Percentiles rank a stretch among this genome's conserved stretches.
Evolutionary conservation across 1,140 invertebrate genomes (phyloP).

Genomic region (Cydia strobilella): DNA sequence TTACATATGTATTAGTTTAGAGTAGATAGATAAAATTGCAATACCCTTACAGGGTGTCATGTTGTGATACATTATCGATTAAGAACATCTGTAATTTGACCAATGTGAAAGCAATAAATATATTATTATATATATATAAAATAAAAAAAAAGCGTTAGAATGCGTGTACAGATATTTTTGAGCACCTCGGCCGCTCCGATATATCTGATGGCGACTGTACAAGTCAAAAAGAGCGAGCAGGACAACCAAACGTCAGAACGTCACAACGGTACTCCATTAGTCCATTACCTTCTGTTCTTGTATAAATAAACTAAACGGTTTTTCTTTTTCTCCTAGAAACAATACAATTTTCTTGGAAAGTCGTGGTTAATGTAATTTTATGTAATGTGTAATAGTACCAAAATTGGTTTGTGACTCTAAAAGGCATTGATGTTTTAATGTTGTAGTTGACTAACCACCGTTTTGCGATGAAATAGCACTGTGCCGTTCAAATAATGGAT

Average conservation of each 20-base stretch:
- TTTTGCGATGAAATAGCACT: slow-evolving; percentile 37
- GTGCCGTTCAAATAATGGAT: slow-evolving; percentile 54
- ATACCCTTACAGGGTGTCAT: too few species aligned
- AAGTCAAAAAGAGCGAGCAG: not conserved
- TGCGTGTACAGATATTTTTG: too few species aligned
- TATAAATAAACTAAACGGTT: not conserved
- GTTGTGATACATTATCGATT: too few species aligned
- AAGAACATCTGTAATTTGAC: too few species aligned
- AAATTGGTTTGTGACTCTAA: not conserved
- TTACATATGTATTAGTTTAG: too few species aligned
- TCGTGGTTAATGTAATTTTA: slow-evolving; percentile 13
- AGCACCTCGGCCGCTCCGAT: too few species aligned
- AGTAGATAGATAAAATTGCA: too few species aligned
- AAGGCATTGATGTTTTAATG: not conserved
- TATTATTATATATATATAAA: too few species aligned
- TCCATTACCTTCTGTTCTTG: not conserved
- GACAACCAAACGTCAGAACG: not conserved
- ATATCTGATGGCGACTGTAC: too few species aligned
- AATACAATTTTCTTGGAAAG: not conserved
- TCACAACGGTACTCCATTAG: not conserved
- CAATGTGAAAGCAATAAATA: too few species aligned
- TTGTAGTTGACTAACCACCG: slow-evolving; percentile 36
- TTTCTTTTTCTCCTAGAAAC: slow-evolving; percentile 18
- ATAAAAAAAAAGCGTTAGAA: too few species aligned
- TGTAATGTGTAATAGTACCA: not conserved